Percentiles rank a stretch among this genome's conserved stretches.
Evolutionary conservation across 92 coral and sea anemone species (phyloP).

Genomic region (Umimayanthus kanabou): DNA sequence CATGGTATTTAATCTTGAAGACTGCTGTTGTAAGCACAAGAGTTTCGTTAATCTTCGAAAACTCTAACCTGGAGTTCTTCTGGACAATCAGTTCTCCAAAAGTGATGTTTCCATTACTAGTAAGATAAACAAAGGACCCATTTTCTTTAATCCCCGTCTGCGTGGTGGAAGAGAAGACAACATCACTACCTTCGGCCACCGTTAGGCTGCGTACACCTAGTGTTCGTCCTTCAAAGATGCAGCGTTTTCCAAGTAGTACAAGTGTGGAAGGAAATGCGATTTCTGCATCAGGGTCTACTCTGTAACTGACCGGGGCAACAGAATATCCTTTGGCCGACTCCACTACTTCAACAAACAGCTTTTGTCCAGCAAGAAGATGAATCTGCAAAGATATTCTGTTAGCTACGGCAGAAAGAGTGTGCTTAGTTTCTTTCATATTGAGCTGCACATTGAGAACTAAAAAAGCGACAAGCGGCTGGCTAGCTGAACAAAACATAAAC

Average conservation of each 20-base stretch:
- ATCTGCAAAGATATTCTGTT: slow-evolving; percentile 16
- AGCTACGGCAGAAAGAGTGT: not conserved
- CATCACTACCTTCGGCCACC: slow-evolving; percentile 56
- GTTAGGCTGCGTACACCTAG: slow-evolving; percentile 60
- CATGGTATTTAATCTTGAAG: slow-evolving; percentile 60
- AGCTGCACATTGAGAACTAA: no score
- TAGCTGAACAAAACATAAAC: not conserved
- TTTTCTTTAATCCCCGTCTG: slow-evolving; percentile 70
- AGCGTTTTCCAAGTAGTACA: slow-evolving; percentile 62
- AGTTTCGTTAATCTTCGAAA: slow-evolving; percentile 59
- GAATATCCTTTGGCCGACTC: slow-evolving; percentile 70
- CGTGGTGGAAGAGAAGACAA: slow-evolving; percentile 59
- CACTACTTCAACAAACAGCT: slow-evolving; percentile 67
- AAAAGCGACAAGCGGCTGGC: not conserved
- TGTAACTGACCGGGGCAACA: slow-evolving; percentile 71
- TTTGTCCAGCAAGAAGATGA: slow-evolving; percentile 61
- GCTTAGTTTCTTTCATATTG: not conserved
- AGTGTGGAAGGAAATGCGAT: slow-evolving; percentile 67
- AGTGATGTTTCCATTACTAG: slow-evolving; percentile 67
- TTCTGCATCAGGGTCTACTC: slow-evolving; percentile 65
- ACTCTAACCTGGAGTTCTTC: slow-evolving; percentile 57
- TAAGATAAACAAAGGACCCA: slow-evolving; percentile 60
- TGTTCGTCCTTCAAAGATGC: slow-evolving; percentile 64
- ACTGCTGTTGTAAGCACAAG: slow-evolving; percentile 59
- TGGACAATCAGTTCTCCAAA: slow-evolving; percentile 64